phyloP scores from a whole-genome alignment of 1,140 invertebrate genomes.

The Caenorhabditis briggsae region DNA sequence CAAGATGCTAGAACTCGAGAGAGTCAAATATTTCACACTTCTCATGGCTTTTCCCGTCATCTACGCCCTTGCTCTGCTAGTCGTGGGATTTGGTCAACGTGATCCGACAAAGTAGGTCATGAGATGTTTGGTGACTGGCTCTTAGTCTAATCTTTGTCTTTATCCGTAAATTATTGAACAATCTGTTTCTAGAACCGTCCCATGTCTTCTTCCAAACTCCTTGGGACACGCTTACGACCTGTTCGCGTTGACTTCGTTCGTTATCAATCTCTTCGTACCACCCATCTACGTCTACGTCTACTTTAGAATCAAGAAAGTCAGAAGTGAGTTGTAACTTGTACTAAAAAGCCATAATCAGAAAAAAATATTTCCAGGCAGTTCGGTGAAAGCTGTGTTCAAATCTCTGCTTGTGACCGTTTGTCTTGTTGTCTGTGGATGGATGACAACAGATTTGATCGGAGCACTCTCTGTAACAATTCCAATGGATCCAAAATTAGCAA shows the following conservation, averaged over 20 bases:
- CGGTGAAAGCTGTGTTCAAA: slow-evolving; percentile 32
- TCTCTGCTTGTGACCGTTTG: slow-evolving; percentile 5
- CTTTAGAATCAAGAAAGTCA: neutral
- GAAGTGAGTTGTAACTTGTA: neutral
- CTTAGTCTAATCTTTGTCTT: no score
- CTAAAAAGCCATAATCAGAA: neutral
- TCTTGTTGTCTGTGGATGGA: slow-evolving; percentile 30
- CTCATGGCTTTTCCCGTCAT: slow-evolving; percentile 15
- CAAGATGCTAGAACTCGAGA: neutral
- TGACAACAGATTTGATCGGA: slow-evolving; percentile 24
- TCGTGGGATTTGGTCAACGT: slow-evolving; percentile 11
- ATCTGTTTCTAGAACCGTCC: neutral
- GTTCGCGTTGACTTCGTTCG: neutral
- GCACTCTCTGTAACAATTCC: slow-evolving; percentile 3
- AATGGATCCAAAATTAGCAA: neutral
- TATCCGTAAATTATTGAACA: neutral
- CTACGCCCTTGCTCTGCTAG: neutral
- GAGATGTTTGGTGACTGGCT: neutral
- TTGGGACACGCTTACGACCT: slow-evolving; percentile 25
- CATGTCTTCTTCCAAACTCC: neutral
- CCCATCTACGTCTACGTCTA: slow-evolving; percentile 25
- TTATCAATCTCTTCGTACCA: neutral
- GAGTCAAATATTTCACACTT: slow-evolving; percentile 18
- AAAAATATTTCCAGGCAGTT: neutral
- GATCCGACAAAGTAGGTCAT: slow-evolving; percentile 33